Evolutionary conservation across 1,140 invertebrate genomes (phyloP).

Genomic region (Chelonus insularis): DNA sequence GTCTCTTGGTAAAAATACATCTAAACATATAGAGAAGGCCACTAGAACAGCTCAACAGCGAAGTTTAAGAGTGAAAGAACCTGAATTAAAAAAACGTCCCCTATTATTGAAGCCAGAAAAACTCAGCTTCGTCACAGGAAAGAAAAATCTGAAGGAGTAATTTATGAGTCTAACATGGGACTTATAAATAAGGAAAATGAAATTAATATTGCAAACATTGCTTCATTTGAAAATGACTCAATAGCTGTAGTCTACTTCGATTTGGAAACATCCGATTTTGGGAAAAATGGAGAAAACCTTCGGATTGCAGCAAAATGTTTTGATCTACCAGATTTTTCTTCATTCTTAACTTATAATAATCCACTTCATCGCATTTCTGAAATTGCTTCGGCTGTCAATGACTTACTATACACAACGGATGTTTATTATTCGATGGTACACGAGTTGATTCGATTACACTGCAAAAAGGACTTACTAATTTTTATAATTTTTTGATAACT

Average conservation of each 20-base stretch:
- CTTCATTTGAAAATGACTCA: not conserved
- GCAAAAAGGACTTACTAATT: no score
- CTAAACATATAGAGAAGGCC: not conserved
- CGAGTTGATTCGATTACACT: no score
- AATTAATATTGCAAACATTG: not conserved
- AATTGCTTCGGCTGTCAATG: no score
- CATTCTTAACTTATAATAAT: no score
- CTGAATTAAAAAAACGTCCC: conserved; percentile 2
- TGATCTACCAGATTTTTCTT: no score
- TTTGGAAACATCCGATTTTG: conserved; percentile 30
- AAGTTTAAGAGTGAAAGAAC: not conserved
- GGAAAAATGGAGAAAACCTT: conserved; percentile 20
- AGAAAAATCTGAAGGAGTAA: not conserved
- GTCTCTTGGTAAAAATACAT: conserved; percentile 14
- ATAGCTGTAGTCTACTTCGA: conserved; percentile 21
- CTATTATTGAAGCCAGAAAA: not conserved
- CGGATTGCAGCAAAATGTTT: conserved; percentile 28
- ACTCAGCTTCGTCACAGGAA: conserved; percentile 8
- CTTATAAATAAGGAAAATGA: not conserved
- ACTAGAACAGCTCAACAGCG: conserved; percentile 3
- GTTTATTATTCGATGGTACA: no score
- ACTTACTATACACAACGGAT: no score
- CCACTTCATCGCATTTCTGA: no score
- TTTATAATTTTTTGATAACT: no score
- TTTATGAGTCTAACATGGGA: not conserved